A percentile compares a stretch with the other conserved stretches of the same genome.
Conservation (phyloP, 2,797 vertebrate genomes). For the Chiroxiphia lanceolata region DNA sequence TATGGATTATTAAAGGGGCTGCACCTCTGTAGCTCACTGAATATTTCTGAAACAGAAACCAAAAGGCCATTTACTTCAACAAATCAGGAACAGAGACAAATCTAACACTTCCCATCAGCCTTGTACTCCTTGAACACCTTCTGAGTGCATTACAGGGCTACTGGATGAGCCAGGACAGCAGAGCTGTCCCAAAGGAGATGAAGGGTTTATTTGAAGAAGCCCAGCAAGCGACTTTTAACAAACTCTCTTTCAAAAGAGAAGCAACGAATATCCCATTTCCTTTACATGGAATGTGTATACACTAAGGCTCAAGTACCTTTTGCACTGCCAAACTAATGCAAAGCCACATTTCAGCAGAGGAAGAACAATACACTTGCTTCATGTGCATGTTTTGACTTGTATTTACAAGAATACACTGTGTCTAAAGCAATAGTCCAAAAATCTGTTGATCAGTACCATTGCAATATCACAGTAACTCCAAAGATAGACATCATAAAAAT, state of each 20-base stretch:
- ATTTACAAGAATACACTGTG: background rate
- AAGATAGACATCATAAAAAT: background rate
- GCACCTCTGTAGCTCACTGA: background rate
- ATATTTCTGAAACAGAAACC: background rate
- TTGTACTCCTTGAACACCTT: background rate
- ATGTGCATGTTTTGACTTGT: background rate
- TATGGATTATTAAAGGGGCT: background rate
- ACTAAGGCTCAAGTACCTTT: background rate
- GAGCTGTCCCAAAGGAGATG: background rate
- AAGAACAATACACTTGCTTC: background rate
- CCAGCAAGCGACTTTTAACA: background rate
- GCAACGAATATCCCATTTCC: background rate
- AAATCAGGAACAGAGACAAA: background rate
- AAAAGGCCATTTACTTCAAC: background rate
- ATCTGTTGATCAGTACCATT: background rate
- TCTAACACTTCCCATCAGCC: background rate
- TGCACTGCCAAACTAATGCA: background rate
- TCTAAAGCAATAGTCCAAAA: background rate
- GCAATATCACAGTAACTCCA: background rate
- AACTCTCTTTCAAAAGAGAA: constrained; percentile 14
- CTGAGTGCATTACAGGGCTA: rapidly evolving
- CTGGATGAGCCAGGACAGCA: background rate
- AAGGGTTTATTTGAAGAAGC: background rate
- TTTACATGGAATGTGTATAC: constrained; percentile 20
- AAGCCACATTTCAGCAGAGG: background rate